Percentiles rank a stretch among this genome's conserved stretches.
These are phyloP conservation scores for Eupithecia abbreviata DNA, from an alignment of 2,888 invertebrate species.

Conservation along the genomic window DNA sequence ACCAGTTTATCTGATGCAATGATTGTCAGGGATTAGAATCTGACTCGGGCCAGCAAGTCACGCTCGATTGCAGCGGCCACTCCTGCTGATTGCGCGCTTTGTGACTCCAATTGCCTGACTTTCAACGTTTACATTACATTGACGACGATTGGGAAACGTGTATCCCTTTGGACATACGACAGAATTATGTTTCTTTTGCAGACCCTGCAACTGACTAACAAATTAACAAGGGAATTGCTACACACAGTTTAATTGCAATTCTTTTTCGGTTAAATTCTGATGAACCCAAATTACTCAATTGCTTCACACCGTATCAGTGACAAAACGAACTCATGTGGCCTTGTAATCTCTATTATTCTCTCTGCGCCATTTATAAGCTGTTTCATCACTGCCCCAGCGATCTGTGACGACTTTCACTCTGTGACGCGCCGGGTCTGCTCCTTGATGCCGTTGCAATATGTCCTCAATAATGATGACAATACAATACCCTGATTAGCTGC, in stretches of 20 bases:
- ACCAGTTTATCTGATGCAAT: slow-evolving; percentile 23
- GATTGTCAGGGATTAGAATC: slow-evolving; percentile 17
- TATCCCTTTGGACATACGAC: slow-evolving; percentile 28
- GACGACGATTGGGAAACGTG: slow-evolving; percentile 30
- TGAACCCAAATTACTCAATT: background rate
- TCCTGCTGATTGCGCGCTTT: slow-evolving; percentile 39
- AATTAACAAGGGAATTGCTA: background rate
- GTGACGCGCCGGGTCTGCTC: slow-evolving; percentile 29
- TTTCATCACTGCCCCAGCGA: slow-evolving; percentile 41
- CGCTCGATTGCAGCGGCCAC: slow-evolving; percentile 39
- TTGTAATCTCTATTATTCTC: slow-evolving; percentile 33
- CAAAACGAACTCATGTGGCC: slow-evolving; percentile 21
- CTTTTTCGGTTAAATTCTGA: background rate
- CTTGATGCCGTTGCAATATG: slow-evolving; percentile 36
- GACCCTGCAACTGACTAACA: background rate
- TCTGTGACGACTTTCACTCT: slow-evolving; percentile 47
- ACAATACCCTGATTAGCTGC: slow-evolving; percentile 3
- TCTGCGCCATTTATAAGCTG: slow-evolving; percentile 25
- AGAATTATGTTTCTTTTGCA: background rate
- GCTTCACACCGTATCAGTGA: background rate
- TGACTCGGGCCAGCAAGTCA: slow-evolving; percentile 36
- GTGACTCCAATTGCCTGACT: slow-evolving; percentile 40
- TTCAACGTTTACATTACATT: slow-evolving; percentile 22
- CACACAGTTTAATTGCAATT: background rate
- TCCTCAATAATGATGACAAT: slow-evolving; percentile 20